phyloP scores from a whole-genome alignment of 2,797 vertebrate genomes.

The Sebastes diploproa region DNA sequence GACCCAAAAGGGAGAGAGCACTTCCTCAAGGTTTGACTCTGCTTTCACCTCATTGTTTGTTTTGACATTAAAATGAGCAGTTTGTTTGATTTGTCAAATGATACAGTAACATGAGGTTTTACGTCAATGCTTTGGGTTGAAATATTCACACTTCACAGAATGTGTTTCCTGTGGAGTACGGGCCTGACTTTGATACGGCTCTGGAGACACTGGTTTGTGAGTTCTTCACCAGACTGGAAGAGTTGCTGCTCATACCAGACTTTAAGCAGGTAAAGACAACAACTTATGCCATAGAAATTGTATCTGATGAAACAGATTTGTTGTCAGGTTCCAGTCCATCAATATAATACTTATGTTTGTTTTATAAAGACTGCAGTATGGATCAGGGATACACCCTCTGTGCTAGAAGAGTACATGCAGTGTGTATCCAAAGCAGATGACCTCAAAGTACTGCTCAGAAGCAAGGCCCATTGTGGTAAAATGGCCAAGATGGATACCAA shows the following conservation, averaged over 20 bases:
- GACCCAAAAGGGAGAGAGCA: conserved; percentile 42
- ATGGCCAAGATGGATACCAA: not conserved
- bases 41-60: not conserved
- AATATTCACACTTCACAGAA: conserved; percentile 14
- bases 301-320: no score
- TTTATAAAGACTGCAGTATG: conserved; percentile 42
- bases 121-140: not conserved
- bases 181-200: conserved; percentile 56
- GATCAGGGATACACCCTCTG: conserved; percentile 43
- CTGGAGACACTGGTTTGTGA: conserved; percentile 52
- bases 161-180: conserved; percentile 54
- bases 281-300: not conserved
- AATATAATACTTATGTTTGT: conserved; percentile 14
- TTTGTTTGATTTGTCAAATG: no score
- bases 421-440: conserved; percentile 33
- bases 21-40: conserved; percentile 18
- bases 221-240: conserved; percentile 60
- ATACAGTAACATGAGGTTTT: not conserved
- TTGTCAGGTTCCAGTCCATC: not conserved
- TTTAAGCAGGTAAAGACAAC: conserved; percentile 55
- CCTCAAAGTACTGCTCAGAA: conserved; percentile 46
- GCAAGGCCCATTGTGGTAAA: not conserved
- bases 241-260: conserved; percentile 49
- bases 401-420: conserved; percentile 42
- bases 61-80: not conserved